Conservation (phyloP, 2,113 vertebrate species). For the Cichladusa arquata region DNA sequence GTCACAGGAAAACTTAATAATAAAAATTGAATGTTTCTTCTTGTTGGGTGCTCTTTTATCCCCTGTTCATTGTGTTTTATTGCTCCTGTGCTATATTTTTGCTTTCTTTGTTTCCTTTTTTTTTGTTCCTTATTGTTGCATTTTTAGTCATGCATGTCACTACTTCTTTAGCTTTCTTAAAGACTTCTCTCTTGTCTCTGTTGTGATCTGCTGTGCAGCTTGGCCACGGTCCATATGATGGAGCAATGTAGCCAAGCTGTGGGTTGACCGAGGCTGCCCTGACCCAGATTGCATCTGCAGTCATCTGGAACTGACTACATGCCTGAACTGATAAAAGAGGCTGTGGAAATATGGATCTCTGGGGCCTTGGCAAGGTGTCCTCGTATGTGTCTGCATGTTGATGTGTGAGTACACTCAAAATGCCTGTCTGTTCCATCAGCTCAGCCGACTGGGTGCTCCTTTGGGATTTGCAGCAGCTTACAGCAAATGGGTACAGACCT, state of each 20-base stretch:
- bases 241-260: not conserved
- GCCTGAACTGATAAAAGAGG: not conserved
- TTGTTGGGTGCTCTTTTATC: not conserved
- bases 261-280: not conserved
- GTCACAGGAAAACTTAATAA: not conserved
- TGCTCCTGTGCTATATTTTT: not conserved
- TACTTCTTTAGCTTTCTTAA: not conserved
- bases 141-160: not conserved
- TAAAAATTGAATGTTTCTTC: not conserved
- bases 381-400: not conserved
- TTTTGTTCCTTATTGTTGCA: not conserved
- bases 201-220: not conserved
- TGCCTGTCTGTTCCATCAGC: not conserved
- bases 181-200: not conserved
- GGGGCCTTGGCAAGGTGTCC: not conserved
- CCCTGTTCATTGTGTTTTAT: not conserved
- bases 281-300: not conserved
- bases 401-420: not conserved
- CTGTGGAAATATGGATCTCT: not conserved
- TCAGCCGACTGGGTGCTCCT: not conserved
- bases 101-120: not conserved
- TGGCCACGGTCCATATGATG: not conserved
- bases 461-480: not conserved
- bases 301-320: not conserved
- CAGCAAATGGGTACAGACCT: not conserved